Conservation (phyloP, 1,140 invertebrate genomes). For the Drosophila arizonae region DNA sequence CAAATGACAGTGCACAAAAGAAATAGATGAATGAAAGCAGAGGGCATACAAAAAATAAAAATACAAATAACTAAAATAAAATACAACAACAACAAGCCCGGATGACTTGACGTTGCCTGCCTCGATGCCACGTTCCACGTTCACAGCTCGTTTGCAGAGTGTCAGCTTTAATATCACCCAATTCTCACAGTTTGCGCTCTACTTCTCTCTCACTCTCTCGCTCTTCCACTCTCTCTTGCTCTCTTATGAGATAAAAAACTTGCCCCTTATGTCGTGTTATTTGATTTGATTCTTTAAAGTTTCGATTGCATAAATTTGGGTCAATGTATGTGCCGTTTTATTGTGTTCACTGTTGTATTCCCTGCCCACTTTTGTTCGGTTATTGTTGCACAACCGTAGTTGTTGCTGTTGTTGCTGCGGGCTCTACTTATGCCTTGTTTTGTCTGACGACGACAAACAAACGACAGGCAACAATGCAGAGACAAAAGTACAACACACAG, state of each 20-base stretch:
- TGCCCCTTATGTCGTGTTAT: slow-evolving; percentile 45
- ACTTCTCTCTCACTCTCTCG: neutral
- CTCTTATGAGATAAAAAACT: slow-evolving; percentile 16
- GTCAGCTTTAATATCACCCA: slow-evolving; percentile 37
- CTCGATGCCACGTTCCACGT: neutral
- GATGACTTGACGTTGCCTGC: neutral
- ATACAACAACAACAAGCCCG: too few species aligned
- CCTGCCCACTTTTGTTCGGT: slow-evolving; percentile 1
- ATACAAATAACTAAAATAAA: neutral
- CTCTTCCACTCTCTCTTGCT: neutral
- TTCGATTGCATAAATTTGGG: slow-evolving; percentile 69
- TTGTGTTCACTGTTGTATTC: slow-evolving; percentile 18
- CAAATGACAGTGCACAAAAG: slow-evolving; percentile 51
- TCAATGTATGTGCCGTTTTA: slow-evolving; percentile 55
- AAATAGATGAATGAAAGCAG: slow-evolving; percentile 9
- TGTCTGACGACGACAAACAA: slow-evolving; percentile 64
- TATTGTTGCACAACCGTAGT: neutral
- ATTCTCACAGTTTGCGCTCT: slow-evolving; percentile 6
- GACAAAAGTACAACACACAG: slow-evolving; percentile 56
- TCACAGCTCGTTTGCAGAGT: slow-evolving; percentile 17
- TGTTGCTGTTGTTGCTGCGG: neutral
- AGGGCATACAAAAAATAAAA: slow-evolving; percentile 4
- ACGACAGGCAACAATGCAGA: slow-evolving; percentile 57
- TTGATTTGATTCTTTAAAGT: slow-evolving; percentile 57
- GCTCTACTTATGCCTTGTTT: slow-evolving; percentile 28